These are phyloP conservation scores for Euphysa ruthae DNA, from an alignment of 30 jellyfish, hydroid and myxozoan genomes.

Conservation along the genomic window DNA sequence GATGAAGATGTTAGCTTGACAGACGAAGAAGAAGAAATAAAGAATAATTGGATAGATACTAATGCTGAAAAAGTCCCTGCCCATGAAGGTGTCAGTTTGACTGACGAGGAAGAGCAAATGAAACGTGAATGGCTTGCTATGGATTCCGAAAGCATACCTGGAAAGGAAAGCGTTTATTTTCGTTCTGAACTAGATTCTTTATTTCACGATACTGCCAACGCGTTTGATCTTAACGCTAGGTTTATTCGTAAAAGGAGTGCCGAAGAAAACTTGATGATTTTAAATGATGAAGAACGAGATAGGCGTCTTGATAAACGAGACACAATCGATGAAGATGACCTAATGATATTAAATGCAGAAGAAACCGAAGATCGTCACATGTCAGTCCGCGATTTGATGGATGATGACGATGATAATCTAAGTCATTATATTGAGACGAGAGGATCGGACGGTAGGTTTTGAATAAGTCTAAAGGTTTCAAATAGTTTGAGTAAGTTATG, in stretches of 20 bases:
- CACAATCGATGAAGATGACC: not conserved
- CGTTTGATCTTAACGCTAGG: not conserved
- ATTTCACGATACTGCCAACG: constrained; percentile 2
- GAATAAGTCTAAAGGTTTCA: too few relatives aligned
- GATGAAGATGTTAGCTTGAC: not conserved
- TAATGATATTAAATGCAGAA: constrained; percentile 3
- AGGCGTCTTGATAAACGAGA: constrained; percentile 1
- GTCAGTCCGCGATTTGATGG: constrained; percentile 29
- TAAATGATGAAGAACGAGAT: not conserved
- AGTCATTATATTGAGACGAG: constrained; percentile 57
- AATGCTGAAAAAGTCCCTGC: too few relatives aligned
- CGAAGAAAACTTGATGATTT: constrained; percentile 12
- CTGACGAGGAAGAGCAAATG: constrained; percentile 14
- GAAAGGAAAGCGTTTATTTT: constrained; percentile 14
- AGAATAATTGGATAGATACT: too few relatives aligned
- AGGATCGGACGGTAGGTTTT: constrained; percentile 60
- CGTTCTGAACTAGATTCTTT: constrained; percentile 6
- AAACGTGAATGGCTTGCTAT: not conserved
- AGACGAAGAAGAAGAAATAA: constrained; percentile 3
- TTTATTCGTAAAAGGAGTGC: not conserved
- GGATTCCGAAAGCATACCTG: constrained; percentile 14
- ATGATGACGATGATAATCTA: constrained; percentile 43
- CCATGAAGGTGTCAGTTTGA: not conserved
- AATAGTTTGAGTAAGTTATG: too few relatives aligned
- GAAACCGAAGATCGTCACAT: not conserved